Percentiles rank a stretch among this genome's conserved stretches.
Conservation (phyloP, 2,888 invertebrate species). For the Pachydiplax longipennis region DNA sequence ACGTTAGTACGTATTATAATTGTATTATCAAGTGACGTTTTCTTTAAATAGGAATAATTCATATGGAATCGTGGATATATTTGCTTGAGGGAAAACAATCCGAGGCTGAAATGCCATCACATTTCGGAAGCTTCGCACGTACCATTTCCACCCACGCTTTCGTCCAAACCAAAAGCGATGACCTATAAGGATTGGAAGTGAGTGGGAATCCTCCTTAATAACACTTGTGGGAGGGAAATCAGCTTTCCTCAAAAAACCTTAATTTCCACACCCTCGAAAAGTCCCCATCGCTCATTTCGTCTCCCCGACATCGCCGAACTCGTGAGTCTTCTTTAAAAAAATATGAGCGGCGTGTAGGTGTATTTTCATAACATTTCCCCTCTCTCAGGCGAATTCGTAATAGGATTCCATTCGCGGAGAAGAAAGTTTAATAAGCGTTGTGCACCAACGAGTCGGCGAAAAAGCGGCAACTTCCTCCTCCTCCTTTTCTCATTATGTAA, state of each 20-base stretch:
- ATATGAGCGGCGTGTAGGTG: neutral
- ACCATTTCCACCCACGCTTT: neutral
- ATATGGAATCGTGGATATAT: too few relatives aligned
- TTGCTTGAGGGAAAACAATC: too few relatives aligned
- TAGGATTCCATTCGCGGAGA: neutral
- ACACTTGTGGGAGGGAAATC: neutral
- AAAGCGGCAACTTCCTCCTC: neutral
- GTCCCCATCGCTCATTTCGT: neutral
- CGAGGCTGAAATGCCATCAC: too few relatives aligned
- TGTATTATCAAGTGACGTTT: too few relatives aligned
- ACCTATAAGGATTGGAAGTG: neutral
- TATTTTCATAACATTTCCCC: neutral
- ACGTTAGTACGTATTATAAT: too few relatives aligned
- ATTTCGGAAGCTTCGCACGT: too few relatives aligned
- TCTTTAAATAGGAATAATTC: too few relatives aligned
- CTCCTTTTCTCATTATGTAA: neutral
- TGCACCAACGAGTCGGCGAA: neutral
- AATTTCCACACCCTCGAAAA: neutral
- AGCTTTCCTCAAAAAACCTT: neutral
- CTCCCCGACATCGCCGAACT: neutral
- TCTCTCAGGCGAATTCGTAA: neutral
- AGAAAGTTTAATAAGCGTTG: neutral
- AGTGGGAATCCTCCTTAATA: neutral
- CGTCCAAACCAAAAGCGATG: neutral
- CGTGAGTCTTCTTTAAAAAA: neutral